phyloP scores from a whole-genome alignment of 1,140 invertebrate genomes.

The Drosophila melanogaster region Release_6_plus_ISO1_MT NT_033777.3:9155501-9156000 shows the following conservation, averaged over 20 bases:
- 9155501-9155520: too few relatives aligned
- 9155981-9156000: slow-evolving; percentile 40
- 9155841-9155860: slow-evolving; percentile 45
- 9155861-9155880: slow-evolving; percentile 37
- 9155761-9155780: slow-evolving; percentile 2
- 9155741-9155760: background rate
- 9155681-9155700: slow-evolving; percentile 28
- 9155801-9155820: slow-evolving; percentile 51
- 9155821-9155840: slow-evolving; percentile 29
- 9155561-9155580: background rate
- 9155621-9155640: slow-evolving; percentile 54
- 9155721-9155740: slow-evolving; percentile 8
- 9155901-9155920: background rate
- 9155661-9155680: background rate
- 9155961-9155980: slow-evolving; percentile 53
- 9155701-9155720: slow-evolving; percentile 22
- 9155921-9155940: slow-evolving; percentile 2
- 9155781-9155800: slow-evolving; percentile 57
- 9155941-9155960: slow-evolving; percentile 20
- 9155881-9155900: slow-evolving; percentile 48
- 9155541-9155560: slow-evolving; percentile 37
- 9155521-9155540: slow-evolving; percentile 11
- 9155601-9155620: slow-evolving; percentile 54
- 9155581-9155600: slow-evolving; percentile 26
- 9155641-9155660: slow-evolving; percentile 42